phyloP scores from a whole-genome alignment of 92 coral and sea anemone genomes.

The Phymanthus crucifer region DNA sequence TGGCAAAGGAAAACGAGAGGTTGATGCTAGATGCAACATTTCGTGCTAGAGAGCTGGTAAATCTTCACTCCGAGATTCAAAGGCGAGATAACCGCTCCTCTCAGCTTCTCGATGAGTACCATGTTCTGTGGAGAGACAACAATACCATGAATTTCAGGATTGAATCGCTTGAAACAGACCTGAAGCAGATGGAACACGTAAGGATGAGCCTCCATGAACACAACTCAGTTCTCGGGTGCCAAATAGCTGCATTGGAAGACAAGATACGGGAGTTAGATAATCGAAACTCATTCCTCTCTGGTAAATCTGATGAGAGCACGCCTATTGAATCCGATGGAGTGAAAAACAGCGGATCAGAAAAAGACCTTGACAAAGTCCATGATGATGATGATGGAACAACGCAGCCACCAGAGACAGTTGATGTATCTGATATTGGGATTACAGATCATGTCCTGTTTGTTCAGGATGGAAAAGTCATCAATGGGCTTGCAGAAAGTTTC shows the following conservation, averaged over 20 bases:
- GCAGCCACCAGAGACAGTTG: neutral
- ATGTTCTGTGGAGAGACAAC: conserved; percentile 20
- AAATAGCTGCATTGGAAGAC: conserved; percentile 7
- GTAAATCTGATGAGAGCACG: neutral
- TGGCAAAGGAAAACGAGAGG: conserved; percentile 15
- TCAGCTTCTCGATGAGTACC: conserved; percentile 22
- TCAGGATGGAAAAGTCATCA: neutral
- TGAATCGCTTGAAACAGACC: conserved; percentile 17
- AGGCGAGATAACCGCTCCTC: conserved; percentile 17
- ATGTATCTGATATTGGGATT: neutral
- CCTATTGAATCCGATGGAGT: neutral
- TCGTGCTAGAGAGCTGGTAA: conserved; percentile 16
- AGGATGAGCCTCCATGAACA: conserved; percentile 1
- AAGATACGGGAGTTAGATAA: neutral
- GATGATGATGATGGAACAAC: neutral
- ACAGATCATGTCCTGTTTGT: neutral
- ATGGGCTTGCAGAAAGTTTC: neutral
- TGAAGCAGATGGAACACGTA: conserved; percentile 2
- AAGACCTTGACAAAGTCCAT: neutral
- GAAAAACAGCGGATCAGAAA: neutral
- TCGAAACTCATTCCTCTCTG: neutral
- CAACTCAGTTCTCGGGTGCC: neutral
- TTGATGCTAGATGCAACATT: conserved; percentile 1
- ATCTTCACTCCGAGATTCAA: conserved; percentile 16
- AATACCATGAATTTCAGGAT: neutral